Evolutionary conservation across 2,888 invertebrate genomes (phyloP).

Genomic region (Synanthedon myopaeformis): DNA sequence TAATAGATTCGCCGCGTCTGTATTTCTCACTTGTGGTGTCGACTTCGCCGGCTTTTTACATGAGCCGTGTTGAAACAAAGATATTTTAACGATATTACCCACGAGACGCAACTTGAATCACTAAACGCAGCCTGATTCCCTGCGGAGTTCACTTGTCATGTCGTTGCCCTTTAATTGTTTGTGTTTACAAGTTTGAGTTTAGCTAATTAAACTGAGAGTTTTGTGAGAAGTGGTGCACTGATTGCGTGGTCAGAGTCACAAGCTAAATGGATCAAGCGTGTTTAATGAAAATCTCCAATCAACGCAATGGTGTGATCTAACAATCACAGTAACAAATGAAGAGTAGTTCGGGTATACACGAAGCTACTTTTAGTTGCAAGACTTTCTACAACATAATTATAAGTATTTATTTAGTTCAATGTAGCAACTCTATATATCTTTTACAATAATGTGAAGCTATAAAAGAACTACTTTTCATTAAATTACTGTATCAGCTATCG

Average conservation of each 20-base stretch:
- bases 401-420: too few species aligned
- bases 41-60: conserved; percentile 44
- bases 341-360: too few species aligned
- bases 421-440: too few species aligned
- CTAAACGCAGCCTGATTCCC: conserved; percentile 51
- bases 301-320: conserved; percentile 48
- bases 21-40: conserved; percentile 64
- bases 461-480: too few species aligned
- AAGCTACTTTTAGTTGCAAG: background rate
- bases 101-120: conserved; percentile 63
- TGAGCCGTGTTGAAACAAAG: conserved; percentile 60
- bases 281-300: conserved; percentile 52
- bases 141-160: conserved; percentile 42
- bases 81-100: conserved; percentile 70
- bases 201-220: conserved; percentile 40
- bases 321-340: background rate
- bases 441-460: too few species aligned
- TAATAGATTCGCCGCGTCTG: conserved; percentile 40
- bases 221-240: conserved; percentile 53
- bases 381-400: too few species aligned
- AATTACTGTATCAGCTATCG: conserved; percentile 6
- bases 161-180: conserved; percentile 65
- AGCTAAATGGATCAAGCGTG: conserved; percentile 60
- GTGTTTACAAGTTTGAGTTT: conserved; percentile 46
- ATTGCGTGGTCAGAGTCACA: conserved; percentile 59